Evolutionary conservation across 2,113 vertebrate genomes (phyloP), one percentile per base, ranked within the genome.

Genomic region (Brachirus orientalis): DNA sequence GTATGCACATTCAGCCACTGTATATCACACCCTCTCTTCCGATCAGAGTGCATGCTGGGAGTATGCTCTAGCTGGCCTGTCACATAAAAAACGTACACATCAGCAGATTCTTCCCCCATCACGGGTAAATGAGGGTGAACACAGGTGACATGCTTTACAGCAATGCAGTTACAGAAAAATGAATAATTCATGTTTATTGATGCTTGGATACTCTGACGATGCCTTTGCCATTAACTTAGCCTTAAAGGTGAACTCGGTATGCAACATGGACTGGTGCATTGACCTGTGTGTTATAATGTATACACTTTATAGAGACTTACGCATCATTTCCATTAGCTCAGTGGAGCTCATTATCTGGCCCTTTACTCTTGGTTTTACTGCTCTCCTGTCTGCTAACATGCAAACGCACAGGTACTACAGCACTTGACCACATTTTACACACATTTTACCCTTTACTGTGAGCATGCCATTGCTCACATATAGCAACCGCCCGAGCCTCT

Each of bases 41-140:
- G 78, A 84, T 69, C 80, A 80, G 65, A 83, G 76, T 74, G 69
- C 84, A 82, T 74, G 74, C 79, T 80, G 70, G 58, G 63, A 67
- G 37, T 72, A 81, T 28, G 28, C 3, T 28, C 88, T 45, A 68
- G 85, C 88, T 77, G 47, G 37, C 51, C 75, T 69, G 72, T 75
- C 80, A 73, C 43, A 3, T 40, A 6, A 28, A 47, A 43, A 78
- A 43, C 48, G 37, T 38, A 44, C 37, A 41, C 77, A 44, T 91
- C 86, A 89, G 80, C 81, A 75, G 19, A 75, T 84, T 80, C 40
- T 48, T 35, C 63, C 57, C 44, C 61, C 28, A 33, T 68, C 71
- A 28, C n/a, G 20, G 51, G 61, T 54, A 9, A 67, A 62, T 56
- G 61, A 71, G 57, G 43, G 44, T 1, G 33, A 80, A 51, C 18